Conservation (phyloP, 1,140 invertebrate genomes). For the Gryllus bimaculatus region DNA sequence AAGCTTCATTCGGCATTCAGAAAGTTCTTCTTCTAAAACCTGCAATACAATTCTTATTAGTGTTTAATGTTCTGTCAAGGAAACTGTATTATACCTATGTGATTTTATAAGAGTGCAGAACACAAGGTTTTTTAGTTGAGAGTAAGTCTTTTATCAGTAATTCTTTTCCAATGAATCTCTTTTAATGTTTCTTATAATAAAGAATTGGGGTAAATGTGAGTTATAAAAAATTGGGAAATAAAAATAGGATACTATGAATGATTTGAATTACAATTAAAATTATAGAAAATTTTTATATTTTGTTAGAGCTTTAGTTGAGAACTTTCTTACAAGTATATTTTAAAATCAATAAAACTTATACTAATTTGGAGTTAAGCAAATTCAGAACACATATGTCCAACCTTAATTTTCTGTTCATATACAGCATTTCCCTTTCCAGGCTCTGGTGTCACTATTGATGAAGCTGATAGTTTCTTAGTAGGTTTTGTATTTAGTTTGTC, state of each 20-base stretch:
- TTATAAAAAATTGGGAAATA: no score
- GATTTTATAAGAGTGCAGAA: neutral
- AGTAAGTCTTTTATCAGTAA: no score
- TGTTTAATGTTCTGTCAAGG: neutral
- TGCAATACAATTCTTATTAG: constrained; percentile 27
- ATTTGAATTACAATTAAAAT: no score
- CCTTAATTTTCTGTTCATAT: constrained; percentile 58
- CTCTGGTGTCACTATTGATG: constrained; percentile 8
- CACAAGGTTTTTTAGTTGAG: neutral
- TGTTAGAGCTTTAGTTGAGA: no score
- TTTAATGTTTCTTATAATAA: no score
- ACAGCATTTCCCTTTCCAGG: constrained; percentile 27
- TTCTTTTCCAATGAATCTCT: no score
- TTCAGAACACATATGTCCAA: constrained; percentile 24
- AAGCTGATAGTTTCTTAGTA: constrained; percentile 24
- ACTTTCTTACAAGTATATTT: no score
- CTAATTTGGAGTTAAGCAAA: no score
- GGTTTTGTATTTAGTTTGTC: constrained; percentile 47
- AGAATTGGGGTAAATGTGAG: no score
- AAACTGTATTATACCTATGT: neutral
- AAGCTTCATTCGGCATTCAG: constrained; percentile 60
- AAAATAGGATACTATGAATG: no score
- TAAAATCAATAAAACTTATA: no score
- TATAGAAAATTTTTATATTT: no score
- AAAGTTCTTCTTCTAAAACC: constrained; percentile 57